Percentiles rank a stretch among this genome's conserved stretches.
These are phyloP conservation scores for Drosophila tristis DNA, from an alignment of 1,140 invertebrate genomes.

Conservation along the genomic window DNA sequence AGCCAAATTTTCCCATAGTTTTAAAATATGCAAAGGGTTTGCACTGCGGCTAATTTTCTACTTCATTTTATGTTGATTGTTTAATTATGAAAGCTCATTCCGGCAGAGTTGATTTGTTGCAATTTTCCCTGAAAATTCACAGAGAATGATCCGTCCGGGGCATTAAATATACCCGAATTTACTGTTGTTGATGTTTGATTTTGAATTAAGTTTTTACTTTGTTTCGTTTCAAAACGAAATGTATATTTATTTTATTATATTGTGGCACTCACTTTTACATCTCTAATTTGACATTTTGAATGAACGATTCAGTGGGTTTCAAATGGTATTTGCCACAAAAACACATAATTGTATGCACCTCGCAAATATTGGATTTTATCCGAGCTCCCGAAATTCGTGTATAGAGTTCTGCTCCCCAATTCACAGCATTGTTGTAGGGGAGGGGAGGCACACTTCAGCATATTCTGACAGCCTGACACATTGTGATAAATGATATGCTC, in stretches of 20 bases:
- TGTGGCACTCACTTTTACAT: neutral
- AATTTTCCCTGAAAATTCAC: neutral
- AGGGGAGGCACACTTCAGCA: too few species aligned
- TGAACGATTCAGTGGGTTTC: conserved; percentile 30
- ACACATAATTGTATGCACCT: conserved; percentile 28
- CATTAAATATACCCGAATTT: neutral
- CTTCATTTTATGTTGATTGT: neutral
- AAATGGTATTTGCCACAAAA: conserved; percentile 26
- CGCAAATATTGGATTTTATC: conserved; percentile 28
- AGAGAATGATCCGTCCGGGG: neutral
- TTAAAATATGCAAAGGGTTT: neutral
- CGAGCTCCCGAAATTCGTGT: neutral
- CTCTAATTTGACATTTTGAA: conserved; percentile 33
- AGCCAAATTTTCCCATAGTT: too few species aligned
- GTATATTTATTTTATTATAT: too few species aligned
- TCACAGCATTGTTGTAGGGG: neutral
- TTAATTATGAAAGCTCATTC: conserved; percentile 4
- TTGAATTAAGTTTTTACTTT: neutral
- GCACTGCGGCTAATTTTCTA: neutral
- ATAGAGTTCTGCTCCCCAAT: neutral
- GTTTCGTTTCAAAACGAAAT: too few species aligned
- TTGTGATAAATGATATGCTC: conserved; percentile 48
- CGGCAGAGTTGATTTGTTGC: neutral
- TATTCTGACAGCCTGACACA: conserved; percentile 48
- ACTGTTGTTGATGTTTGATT: neutral